These are phyloP conservation scores for Pegoplata infirma DNA, from an alignment of 2,888 invertebrate genomes.

Conservation along the genomic window DNA sequence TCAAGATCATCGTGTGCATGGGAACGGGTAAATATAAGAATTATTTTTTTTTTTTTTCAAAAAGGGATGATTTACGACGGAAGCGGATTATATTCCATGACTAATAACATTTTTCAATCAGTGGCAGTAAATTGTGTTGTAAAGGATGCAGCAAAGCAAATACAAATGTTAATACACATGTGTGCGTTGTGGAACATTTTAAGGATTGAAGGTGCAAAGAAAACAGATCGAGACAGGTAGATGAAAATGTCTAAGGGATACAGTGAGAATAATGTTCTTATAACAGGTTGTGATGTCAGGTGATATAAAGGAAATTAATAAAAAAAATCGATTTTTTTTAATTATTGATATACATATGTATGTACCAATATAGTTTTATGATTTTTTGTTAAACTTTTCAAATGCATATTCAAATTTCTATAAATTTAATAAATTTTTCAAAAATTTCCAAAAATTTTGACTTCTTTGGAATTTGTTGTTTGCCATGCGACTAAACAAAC, in stretches of 20 bases:
- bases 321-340: too few relatives aligned
- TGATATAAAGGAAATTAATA: slow-evolving; percentile 18
- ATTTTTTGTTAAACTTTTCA: too few relatives aligned
- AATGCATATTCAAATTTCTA: too few relatives aligned
- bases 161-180: too few relatives aligned
- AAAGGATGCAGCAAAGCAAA: too few relatives aligned
- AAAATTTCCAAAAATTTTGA: not conserved
- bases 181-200: slow-evolving; percentile 39
- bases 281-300: slow-evolving; percentile 55
- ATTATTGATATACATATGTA: not conserved
- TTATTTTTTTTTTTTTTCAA: not conserved
- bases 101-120: slow-evolving; percentile 57
- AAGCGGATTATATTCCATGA: slow-evolving; percentile 66
- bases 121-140: slow-evolving; percentile 24
- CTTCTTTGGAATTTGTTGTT: slow-evolving; percentile 12
- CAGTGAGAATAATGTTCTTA: slow-evolving; percentile 3
- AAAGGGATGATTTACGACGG: slow-evolving; percentile 65
- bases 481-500: slow-evolving; percentile 25
- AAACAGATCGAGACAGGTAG: slow-evolving; percentile 2
- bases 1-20: slow-evolving; percentile 17
- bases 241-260: not conserved
- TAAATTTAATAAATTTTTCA: not conserved
- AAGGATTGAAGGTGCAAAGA: slow-evolving; percentile 60
- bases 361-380: not conserved
- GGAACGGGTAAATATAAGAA: slow-evolving; percentile 23